Percentiles rank a stretch among this genome's conserved stretches.
Evolutionary conservation across 2,888 invertebrate species (phyloP).

Genomic region (Drosophila gaucha): DNA sequence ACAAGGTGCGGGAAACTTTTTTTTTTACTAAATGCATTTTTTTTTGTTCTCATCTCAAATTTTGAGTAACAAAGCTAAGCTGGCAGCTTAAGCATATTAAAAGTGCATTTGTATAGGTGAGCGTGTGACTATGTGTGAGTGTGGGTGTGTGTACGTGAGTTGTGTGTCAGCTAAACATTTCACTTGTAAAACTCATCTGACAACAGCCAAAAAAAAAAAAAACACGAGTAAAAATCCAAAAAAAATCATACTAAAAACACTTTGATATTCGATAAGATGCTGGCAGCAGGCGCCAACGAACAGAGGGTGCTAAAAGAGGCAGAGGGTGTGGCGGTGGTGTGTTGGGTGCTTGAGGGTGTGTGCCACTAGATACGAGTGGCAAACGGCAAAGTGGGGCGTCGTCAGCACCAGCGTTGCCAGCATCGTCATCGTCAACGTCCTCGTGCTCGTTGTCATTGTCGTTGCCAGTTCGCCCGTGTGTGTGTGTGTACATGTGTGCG

Average conservation of each 20-base stretch:
- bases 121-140: neutral
- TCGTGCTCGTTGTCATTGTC: conserved; percentile 32
- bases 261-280: conserved; percentile 73
- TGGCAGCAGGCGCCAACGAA: conserved; percentile 16
- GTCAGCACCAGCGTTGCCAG: conserved; percentile 21
- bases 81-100: conserved; percentile 11
- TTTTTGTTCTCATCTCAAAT: neutral
- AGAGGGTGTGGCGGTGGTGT: neutral
- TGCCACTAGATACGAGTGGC: conserved; percentile 6
- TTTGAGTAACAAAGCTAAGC: neutral
- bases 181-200: conserved; percentile 56
- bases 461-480: conserved; percentile 8
- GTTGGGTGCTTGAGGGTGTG: neutral
- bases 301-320: neutral
- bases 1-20: neutral
- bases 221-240: conserved; percentile 40
- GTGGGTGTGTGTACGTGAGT: conserved; percentile 3
- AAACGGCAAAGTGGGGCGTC: conserved; percentile 30
- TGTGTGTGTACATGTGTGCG: conserved; percentile 19
- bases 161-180: conserved; percentile 44
- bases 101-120: conserved; percentile 26
- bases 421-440: conserved; percentile 35
- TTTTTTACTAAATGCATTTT: neutral
- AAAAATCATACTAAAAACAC: conserved; percentile 66
- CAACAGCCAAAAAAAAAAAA: conserved; percentile 35